Evolutionary conservation across 2,797 vertebrate species (phyloP).

Genomic region (Pteropus rufus): DNA sequence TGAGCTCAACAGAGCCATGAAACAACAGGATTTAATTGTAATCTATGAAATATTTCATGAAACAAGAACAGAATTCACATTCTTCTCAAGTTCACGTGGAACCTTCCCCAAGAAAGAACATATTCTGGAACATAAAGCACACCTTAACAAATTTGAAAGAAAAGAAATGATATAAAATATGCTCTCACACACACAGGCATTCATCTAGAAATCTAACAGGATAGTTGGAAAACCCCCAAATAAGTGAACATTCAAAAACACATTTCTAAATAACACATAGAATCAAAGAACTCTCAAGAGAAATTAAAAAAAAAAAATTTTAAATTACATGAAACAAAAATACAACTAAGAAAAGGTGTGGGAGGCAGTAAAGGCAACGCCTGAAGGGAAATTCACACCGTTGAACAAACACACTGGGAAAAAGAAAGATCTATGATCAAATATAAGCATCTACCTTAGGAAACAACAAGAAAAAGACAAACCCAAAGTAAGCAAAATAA

Average conservation of each 20-base stretch:
- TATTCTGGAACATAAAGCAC: background rate
- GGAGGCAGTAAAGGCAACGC: background rate
- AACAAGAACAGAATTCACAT: background rate
- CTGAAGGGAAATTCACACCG: background rate
- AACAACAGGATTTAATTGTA: background rate
- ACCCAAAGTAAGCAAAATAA: background rate
- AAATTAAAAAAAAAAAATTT: background rate
- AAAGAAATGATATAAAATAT: background rate
- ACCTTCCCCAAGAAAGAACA: background rate
- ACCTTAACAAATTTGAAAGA: background rate
- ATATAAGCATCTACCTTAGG: background rate
- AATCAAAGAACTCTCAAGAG: background rate
- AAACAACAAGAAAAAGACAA: background rate
- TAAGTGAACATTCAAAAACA: background rate
- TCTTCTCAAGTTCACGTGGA: background rate
- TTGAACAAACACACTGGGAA: background rate
- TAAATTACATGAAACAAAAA: background rate
- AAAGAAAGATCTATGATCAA: background rate
- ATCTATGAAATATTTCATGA: background rate
- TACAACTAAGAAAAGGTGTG: background rate
- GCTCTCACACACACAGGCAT: background rate
- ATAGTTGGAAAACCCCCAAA: background rate
- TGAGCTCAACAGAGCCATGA: background rate
- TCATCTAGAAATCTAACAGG: background rate
- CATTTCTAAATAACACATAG: background rate